These are phyloP conservation scores for Bellardia bayeri DNA, from an alignment of 2,888 invertebrate genomes.

Conservation along the genomic window DNA sequence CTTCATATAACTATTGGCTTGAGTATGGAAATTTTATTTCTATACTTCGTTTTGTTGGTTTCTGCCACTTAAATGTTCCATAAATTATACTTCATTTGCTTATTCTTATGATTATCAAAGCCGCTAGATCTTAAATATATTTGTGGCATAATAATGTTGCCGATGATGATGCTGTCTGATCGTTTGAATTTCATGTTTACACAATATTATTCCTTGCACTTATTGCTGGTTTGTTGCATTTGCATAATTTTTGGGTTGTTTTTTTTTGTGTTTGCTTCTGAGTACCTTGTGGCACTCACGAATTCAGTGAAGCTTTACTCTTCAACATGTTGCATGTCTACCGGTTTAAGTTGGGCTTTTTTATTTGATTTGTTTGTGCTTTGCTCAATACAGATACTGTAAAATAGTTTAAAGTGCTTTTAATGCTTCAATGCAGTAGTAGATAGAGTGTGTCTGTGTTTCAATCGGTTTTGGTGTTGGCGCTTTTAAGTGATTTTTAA, in stretches of 20 bases:
- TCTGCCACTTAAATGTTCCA: slow-evolving; percentile 21
- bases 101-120: not conserved
- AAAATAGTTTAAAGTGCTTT: slow-evolving; percentile 40
- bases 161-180: slow-evolving; percentile 33
- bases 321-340: slow-evolving; percentile 62
- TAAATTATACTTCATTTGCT: slow-evolving; percentile 24
- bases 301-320: slow-evolving; percentile 66
- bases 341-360: slow-evolving; percentile 62
- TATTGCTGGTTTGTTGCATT: slow-evolving; percentile 39
- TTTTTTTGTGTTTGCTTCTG: slow-evolving; percentile 1
- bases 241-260: slow-evolving; percentile 61
- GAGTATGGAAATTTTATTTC: not conserved
- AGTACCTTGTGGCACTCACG: slow-evolving; percentile 56
- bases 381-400: slow-evolving; percentile 36
- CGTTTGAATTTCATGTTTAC: slow-evolving; percentile 61
- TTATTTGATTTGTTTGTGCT: slow-evolving; percentile 11
- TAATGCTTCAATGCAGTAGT: slow-evolving; percentile 44
- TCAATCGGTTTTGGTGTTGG: not conserved
- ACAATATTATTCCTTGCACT: slow-evolving; percentile 35
- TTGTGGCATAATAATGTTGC: slow-evolving; percentile 6
- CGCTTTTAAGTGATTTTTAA: not conserved
- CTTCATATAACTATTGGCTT: not conserved
- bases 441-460: slow-evolving; percentile 29
- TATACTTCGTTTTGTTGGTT: not conserved
- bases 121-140: not conserved